These are phyloP conservation scores for Puma concolor DNA, from an alignment of 2,113 vertebrate species.

Conservation along the genomic window DNA sequence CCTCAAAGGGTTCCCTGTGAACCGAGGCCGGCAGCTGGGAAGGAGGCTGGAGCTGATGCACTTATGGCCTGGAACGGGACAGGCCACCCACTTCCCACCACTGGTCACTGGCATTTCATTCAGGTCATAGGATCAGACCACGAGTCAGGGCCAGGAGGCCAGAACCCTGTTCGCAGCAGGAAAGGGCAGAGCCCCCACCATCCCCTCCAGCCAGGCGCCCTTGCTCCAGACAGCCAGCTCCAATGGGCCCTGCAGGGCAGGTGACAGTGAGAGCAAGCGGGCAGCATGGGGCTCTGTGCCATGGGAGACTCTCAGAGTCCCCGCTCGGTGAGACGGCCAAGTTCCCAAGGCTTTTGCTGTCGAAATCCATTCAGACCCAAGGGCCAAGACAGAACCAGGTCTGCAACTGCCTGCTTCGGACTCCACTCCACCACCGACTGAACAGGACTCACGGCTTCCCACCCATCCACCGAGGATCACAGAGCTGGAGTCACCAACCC, in stretches of 20 bases:
- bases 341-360: background rate
- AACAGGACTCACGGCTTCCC: background rate
- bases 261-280: fast-evolving
- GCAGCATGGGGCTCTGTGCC: background rate
- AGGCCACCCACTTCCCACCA: background rate
- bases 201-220: background rate
- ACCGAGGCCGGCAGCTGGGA: conserved; percentile 55
- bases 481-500: background rate
- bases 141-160: background rate
- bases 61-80: background rate
- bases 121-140: background rate
- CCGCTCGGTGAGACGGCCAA: fast-evolving
- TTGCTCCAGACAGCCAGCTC: background rate
- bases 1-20: conserved; percentile 67
- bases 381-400: background rate
- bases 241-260: background rate
- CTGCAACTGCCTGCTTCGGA: background rate
- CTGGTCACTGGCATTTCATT: background rate
- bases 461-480: background rate
- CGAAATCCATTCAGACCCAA: background rate
- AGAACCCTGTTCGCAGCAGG: background rate
- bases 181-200: background rate
- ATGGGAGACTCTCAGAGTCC: background rate
- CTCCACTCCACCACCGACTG: background rate
- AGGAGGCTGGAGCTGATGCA: background rate